Percentiles rank a stretch among this genome's conserved stretches.
phyloP scores from a whole-genome alignment of 2,797 vertebrate genomes.

The Heterohyrax brucei region DNA sequence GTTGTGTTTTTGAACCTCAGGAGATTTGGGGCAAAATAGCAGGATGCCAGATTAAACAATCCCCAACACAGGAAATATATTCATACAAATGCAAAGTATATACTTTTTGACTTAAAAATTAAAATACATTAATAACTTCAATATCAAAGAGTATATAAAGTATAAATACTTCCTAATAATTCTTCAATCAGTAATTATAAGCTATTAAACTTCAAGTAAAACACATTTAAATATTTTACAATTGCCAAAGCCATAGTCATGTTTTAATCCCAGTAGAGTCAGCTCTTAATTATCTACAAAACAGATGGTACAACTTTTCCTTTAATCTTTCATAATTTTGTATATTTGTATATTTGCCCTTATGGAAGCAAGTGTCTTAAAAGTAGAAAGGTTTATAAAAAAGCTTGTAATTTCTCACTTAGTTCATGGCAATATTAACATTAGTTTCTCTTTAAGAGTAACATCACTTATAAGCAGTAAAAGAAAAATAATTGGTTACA shows the following conservation, averaged over 20 bases:
- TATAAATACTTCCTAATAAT: background rate
- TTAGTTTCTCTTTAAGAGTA: constrained; percentile 1
- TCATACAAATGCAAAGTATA: background rate
- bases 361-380: background rate
- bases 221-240: background rate
- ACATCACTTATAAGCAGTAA: background rate
- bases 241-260: too few relatives aligned
- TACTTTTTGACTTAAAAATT: constrained; percentile 37
- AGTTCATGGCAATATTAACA: constrained; percentile 63
- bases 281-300: background rate
- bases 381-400: background rate
- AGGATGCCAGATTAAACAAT: constrained; percentile 1
- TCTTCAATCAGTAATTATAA: background rate
- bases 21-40: background rate
- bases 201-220: constrained; percentile 38
- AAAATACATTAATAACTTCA: constrained; percentile 30
- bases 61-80: background rate
- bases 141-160: constrained; percentile 2
- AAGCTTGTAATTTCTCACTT: constrained; percentile 46
- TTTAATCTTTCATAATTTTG: constrained; percentile 13
- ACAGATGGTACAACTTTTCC: background rate
- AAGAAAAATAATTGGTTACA: background rate
- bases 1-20: background rate
- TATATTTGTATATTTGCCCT: constrained; percentile 23
- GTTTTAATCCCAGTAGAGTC: constrained; percentile 19